Base-by-base conservation (phyloP, 30 jellyfish, hydroid and myxozoan species). In the Pelagia noctiluca region DNA sequence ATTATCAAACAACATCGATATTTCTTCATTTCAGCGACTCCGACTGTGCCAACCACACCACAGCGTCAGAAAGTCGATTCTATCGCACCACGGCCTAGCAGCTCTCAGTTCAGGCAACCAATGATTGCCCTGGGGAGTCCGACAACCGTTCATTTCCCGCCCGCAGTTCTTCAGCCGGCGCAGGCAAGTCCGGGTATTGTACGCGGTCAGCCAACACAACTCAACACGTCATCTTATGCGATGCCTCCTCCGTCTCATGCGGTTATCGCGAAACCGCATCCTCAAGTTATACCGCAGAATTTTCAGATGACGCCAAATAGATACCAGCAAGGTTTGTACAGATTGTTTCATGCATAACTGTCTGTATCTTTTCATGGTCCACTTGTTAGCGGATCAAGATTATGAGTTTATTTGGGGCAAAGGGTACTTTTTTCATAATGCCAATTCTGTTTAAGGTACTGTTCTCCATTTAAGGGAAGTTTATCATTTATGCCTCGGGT, bases 71-170 rank as follows among this genome's bases (percentile, higher is more conserved):
- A 80, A 29, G 31, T n/a, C 7, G 90, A 66, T 19, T 71, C 18
- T 0, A 0, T 52, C 11, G 30, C 77, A 65, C 46, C 71, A 3
- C 83, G 93, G 10, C 2, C 73, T 19, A 18, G 79, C 29, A 83
- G 62, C 37, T 34, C 85, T 26, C 83, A 57, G 7, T 50, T 66
- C 26, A 36, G 90, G n/a, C 90, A 68, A 35, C 80, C 90, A 29
- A 65, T 80, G 90, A 80, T 80, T 12, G 84, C 90, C 32, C 54
- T 80, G 57, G 76, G 75, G 19, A 46, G 78, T 0, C 84, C 90
- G 0, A 47, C 84, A 29, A 13, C 84, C 0, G 77, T 84, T 18
- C 90, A 80, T 24, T 18, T 66, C 33, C 90, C 84, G 1, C 90
- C 50, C 8, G 83, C 90, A 19, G 68, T 66, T 2, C 28, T 54